A percentile compares a stretch with the other conserved stretches of the same genome.
Conservation (phyloP, 2,888 invertebrate species). For the Diarsia dahlii region DNA sequence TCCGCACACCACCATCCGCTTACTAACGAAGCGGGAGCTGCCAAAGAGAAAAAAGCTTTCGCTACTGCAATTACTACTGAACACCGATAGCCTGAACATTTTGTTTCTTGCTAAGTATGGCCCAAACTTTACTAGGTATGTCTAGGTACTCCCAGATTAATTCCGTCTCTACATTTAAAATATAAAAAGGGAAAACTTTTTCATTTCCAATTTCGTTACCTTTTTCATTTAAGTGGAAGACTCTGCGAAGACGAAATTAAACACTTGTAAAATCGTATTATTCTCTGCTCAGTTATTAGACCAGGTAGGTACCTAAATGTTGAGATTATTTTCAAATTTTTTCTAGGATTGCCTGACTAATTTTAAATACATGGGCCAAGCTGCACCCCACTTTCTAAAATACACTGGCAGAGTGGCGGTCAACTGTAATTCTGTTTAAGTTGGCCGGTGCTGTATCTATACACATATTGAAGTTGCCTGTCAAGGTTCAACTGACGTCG, state of each 20-base stretch:
- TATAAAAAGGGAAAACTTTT: neutral
- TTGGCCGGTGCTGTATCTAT: conserved; percentile 53
- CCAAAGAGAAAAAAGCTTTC: conserved; percentile 65
- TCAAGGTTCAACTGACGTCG: conserved; percentile 74
- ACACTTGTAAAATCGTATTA: conserved; percentile 33
- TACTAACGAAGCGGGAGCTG: conserved; percentile 70
- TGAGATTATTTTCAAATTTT: conserved; percentile 8
- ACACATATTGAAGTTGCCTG: conserved; percentile 66
- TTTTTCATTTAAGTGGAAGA: conserved; percentile 15
- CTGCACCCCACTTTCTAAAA: conserved; percentile 34
- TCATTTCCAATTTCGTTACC: conserved; percentile 14
- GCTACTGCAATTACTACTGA: conserved; percentile 69
- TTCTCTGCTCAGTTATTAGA: conserved; percentile 4
- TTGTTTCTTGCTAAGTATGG: conserved; percentile 39
- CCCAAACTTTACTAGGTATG: conserved; percentile 29
- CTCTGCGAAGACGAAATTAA: conserved; percentile 23
- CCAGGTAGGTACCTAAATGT: neutral
- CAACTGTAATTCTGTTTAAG: conserved; percentile 64
- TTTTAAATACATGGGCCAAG: conserved; percentile 10
- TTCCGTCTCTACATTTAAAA: conserved; percentile 19
- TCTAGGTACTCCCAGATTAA: conserved; percentile 19
- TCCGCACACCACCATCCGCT: conserved; percentile 65
- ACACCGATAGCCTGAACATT: conserved; percentile 49
- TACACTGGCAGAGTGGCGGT: conserved; percentile 22
- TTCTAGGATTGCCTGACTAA: neutral